Evolutionary conservation across 2,888 invertebrate species (phyloP).

Genomic region (Dynastes hyllus): DNA sequence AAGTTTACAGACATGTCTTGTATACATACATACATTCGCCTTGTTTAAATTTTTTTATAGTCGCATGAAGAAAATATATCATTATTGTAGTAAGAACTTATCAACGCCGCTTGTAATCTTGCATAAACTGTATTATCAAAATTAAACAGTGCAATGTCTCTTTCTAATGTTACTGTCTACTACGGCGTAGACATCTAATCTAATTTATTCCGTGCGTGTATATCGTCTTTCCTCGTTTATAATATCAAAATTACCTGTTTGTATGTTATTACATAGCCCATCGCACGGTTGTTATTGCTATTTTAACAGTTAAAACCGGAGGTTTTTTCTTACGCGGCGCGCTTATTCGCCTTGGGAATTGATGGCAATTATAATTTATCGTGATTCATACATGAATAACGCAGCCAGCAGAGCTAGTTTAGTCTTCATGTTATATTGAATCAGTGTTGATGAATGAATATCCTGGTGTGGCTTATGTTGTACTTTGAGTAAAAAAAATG

Average conservation of each 20-base stretch:
- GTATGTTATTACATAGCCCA: constrained; percentile 21
- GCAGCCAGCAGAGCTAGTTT: constrained; percentile 44
- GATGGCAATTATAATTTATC: constrained; percentile 59
- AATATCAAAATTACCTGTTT: constrained; percentile 35
- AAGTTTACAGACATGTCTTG: background rate
- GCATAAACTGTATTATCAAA: constrained; percentile 41
- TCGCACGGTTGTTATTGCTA: background rate
- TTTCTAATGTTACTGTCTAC: background rate
- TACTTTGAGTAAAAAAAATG: constrained; percentile 31
- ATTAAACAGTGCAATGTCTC: constrained; percentile 31
- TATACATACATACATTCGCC: background rate
- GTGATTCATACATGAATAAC: constrained; percentile 61
- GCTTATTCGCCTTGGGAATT: constrained; percentile 56
- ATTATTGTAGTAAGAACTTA: constrained; percentile 21
- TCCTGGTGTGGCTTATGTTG: constrained; percentile 37
- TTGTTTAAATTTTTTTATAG: background rate
- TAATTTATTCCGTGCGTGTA: constrained; percentile 19
- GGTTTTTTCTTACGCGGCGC: constrained; percentile 40
- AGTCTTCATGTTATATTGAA: constrained; percentile 48
- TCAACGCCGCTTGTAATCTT: constrained; percentile 27
- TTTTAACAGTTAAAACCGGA: constrained; percentile 20
- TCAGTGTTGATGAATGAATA: constrained; percentile 46
- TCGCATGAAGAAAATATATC: constrained; percentile 2
- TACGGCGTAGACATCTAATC: background rate
- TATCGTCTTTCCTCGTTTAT: constrained; percentile 31